phyloP scores from a whole-genome alignment of 1,140 invertebrate genomes.

The Tetramorium alpestre region DNA sequence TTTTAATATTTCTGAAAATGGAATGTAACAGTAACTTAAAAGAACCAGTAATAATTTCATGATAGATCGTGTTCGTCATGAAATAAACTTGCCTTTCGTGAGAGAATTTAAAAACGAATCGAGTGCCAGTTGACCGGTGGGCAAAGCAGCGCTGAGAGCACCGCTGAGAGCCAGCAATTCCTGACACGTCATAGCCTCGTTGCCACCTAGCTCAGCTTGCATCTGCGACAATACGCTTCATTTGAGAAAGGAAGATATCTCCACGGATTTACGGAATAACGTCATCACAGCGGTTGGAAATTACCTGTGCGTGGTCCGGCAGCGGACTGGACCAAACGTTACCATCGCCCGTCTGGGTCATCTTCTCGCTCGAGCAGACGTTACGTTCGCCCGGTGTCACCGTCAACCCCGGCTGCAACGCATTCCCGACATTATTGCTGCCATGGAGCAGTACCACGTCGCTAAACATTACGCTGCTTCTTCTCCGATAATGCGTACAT shows the following conservation, averaged over 20 bases:
- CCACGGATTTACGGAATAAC: not conserved
- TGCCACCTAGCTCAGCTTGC: conserved; percentile 86
- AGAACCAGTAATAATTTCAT: not conserved
- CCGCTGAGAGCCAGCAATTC: conserved; percentile 96
- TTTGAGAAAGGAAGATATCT: not conserved
- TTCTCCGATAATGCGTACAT: conserved; percentile 86
- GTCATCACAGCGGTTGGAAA: not conserved
- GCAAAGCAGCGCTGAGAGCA: conserved; percentile 95
- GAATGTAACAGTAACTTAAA: not conserved
- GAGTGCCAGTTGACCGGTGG: conserved; percentile 93
- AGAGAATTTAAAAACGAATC: conserved; percentile 93
- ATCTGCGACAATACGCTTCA: conserved; percentile 69
- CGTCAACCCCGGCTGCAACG: conserved; percentile 78
- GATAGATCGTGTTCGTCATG: not conserved
- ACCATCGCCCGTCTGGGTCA: conserved; percentile 93
- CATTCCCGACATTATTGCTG: conserved; percentile 82
- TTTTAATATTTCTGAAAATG: not conserved
- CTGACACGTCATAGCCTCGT: conserved; percentile 94
- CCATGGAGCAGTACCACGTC: conserved; percentile 92
- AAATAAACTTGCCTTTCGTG: conserved; percentile 88
- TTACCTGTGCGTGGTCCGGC: conserved; percentile 81
- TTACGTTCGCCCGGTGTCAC: conserved; percentile 87
- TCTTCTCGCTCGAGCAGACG: conserved; percentile 94
- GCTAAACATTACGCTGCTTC: conserved; percentile 95
- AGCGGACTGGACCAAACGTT: conserved; percentile 88